These are phyloP conservation scores for Crocuta crocuta DNA, from an alignment of 2,113 vertebrate species.

Conservation along the genomic window DNA sequence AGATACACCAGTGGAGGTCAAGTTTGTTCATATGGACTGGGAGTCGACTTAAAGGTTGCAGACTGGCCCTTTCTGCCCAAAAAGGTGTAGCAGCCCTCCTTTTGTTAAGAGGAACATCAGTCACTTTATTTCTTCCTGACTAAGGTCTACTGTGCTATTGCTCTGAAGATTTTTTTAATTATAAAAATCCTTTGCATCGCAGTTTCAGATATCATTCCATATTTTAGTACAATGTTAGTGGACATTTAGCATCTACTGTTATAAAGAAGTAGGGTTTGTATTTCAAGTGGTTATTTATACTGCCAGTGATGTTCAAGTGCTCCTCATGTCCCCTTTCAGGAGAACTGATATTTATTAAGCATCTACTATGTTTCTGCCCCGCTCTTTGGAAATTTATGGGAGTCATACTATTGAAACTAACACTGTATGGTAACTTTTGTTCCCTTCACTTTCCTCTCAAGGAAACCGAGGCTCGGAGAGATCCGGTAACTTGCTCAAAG, in stretches of 20 bases:
- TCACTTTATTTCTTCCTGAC: background rate
- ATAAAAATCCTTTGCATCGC: background rate
- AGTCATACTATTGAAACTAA: background rate
- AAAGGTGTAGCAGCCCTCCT: too few species aligned
- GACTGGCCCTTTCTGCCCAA: background rate
- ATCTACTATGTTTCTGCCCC: background rate
- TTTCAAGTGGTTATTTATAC: background rate
- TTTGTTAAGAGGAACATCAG: background rate
- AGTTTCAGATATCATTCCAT: background rate
- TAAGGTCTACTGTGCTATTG: background rate
- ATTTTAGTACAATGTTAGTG: background rate
- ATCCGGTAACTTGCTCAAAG: background rate
- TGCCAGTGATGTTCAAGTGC: background rate
- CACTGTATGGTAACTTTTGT: background rate
- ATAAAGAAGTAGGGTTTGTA: background rate
- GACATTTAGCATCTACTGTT: background rate
- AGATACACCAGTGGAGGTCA: background rate
- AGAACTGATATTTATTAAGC: background rate
- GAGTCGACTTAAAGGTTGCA: background rate
- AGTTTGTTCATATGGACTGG: accelerated
- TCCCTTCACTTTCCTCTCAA: background rate
- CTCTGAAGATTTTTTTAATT: background rate
- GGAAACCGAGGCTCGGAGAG: background rate
- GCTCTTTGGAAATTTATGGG: background rate
- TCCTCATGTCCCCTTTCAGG: background rate